Evolutionary conservation across 2,113 vertebrate genomes (phyloP).

Genomic region (Anarrhichthys ocellatus): DNA sequence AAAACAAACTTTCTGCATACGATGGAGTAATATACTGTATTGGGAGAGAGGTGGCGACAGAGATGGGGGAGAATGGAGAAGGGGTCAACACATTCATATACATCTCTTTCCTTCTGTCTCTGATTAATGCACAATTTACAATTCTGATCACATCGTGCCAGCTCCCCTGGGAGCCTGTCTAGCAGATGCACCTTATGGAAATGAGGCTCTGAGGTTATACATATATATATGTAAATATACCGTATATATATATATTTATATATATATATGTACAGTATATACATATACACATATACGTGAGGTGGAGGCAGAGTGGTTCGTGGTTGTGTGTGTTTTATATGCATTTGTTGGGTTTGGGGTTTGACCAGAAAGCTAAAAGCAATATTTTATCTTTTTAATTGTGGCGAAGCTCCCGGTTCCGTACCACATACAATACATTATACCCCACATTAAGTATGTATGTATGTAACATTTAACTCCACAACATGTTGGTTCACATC

Average conservation of each 20-base stretch:
- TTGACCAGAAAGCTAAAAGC: background rate
- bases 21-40: constrained; percentile 5
- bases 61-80: background rate
- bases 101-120: constrained; percentile 50
- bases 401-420: background rate
- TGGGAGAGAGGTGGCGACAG: background rate
- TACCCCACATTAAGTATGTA: background rate
- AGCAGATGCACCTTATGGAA: constrained; percentile 73
- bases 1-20: constrained; percentile 17
- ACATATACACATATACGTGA: constrained; percentile 1
- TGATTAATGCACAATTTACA: constrained; percentile 70
- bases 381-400: constrained; percentile 13
- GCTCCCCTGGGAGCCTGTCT: constrained; percentile 60
- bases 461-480: constrained; percentile 1
- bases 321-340: constrained; percentile 16
- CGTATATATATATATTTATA: constrained; percentile 24
- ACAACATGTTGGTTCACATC: constrained; percentile 10
- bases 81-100: constrained; percentile 56
- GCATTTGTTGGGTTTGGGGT: constrained; percentile 6
- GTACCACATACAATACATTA: constrained; percentile 14
- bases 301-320: constrained; percentile 4
- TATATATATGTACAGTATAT: background rate
- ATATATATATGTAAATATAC: constrained; percentile 9
- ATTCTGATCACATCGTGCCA: constrained; percentile 51
- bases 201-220: constrained; percentile 61